Evolutionary conservation across 2,888 invertebrate genomes (phyloP), one percentile per base, ranked within the genome.

Genomic region (Troides oblongomaculatus): DNA sequence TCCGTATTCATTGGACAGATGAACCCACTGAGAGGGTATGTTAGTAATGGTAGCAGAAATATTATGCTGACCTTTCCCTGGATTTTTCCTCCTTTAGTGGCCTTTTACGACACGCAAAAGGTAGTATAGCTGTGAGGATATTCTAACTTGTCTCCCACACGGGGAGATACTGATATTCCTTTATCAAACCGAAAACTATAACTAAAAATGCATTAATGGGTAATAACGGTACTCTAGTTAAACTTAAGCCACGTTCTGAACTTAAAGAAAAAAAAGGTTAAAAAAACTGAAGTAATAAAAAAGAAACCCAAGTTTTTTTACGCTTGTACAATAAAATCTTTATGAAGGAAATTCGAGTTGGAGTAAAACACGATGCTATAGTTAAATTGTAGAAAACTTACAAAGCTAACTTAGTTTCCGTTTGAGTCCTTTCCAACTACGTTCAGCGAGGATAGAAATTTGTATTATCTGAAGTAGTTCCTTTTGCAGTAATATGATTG

Each of bases 351-450:
- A 0, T 5, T 62, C 7, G 67, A 62, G 39, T 23, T 61, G 53
- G 53, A 36, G 36, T 17, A 53, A 66, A 66, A 60, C 30, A 60
- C 56, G 21, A 56, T 56, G 61, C 39, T 18, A 39, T 39, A 39
- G 36, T 53, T 61, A 62, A 62, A 25, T 58, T 58, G 25, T 58
- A 53, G 18, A 6, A 25, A 68, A 68, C 57, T 68, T 68, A 25
- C 36, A 53, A 25, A 72, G 62, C 36, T 62, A 58, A 64, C 53
- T 64, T 64, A 58, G 68, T 68, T 68, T 62, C 50, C 62, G 56
- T 62, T 46, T 14, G 43, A 58, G 58, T 67, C 57, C 46, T 62
- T 36, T 6, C 62, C 57, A 68, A 63, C 43, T 53, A 61, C 39
- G 56, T 67, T 58, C 62, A 58, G 46, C 14, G 46, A 68, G 46